Percentiles rank a stretch among this genome's conserved stretches.
Evolutionary conservation across 2,113 vertebrate species (phyloP).

Genomic region (Pelvicachromis taeniatus): DNA sequence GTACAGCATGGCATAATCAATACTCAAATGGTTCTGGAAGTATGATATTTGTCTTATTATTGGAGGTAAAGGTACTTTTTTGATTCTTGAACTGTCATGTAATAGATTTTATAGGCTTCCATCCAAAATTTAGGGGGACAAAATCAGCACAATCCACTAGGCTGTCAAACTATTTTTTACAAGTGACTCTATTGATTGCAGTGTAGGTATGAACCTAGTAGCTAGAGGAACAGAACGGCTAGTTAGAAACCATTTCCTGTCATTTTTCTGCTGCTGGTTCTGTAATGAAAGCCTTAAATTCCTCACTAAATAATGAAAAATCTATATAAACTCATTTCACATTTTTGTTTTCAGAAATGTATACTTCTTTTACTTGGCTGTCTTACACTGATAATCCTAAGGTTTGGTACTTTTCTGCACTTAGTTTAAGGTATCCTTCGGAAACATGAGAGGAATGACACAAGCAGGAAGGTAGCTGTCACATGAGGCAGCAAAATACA

Average conservation of each 20-base stretch:
- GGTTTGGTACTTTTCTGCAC: background rate
- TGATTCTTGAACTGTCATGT: background rate
- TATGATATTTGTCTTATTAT: background rate
- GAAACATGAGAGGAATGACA: background rate
- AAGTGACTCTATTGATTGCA: background rate
- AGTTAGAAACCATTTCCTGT: background rate
- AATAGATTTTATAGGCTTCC: background rate
- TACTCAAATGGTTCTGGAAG: background rate
- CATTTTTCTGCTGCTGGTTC: background rate
- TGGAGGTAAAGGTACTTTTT: background rate
- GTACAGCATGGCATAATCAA: background rate
- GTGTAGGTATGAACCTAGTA: background rate
- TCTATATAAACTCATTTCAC: background rate
- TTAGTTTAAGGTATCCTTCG: background rate
- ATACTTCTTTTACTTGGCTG: background rate
- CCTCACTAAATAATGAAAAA: background rate
- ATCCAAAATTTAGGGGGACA: background rate
- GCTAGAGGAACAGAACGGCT: background rate
- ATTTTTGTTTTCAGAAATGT: background rate
- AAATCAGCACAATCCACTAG: background rate
- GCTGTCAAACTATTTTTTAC: background rate
- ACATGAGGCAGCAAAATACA: conserved; percentile 34
- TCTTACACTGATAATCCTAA: background rate
- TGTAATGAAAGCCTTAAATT: background rate
- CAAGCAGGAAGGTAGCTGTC: conserved; percentile 1